Percentiles rank a stretch among this genome's conserved stretches.
phyloP scores from a whole-genome alignment of 2,888 invertebrate species.

The Andrena fulva region DNA sequence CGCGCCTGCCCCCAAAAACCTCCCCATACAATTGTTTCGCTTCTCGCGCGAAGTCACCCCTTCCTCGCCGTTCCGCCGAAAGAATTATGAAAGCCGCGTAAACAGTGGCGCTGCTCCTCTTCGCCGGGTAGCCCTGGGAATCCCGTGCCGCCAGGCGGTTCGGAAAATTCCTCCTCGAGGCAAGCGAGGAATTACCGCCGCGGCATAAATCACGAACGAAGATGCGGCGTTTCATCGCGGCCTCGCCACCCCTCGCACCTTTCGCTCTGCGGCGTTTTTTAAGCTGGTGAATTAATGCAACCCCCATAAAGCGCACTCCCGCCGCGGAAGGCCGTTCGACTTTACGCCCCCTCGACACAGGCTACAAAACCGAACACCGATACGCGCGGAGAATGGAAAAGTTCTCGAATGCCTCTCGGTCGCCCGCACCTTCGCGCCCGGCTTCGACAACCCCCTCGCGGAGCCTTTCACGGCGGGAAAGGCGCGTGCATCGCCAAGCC shows the following conservation, averaged over 20 bases:
- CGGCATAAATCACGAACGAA: constrained; percentile 37
- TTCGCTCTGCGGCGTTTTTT: constrained; percentile 41
- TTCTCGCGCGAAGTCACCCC: neutral
- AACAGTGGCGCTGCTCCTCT: neutral
- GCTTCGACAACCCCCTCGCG: neutral
- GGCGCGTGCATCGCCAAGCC: neutral
- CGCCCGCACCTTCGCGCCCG: neutral
- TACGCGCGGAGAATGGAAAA: constrained; percentile 65
- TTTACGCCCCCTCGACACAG: constrained; percentile 62
- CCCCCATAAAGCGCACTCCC: constrained; percentile 62
- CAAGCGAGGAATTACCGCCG: constrained; percentile 20
- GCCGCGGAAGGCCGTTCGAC: constrained; percentile 55
- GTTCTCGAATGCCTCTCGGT: constrained; percentile 46
- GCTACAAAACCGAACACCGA: constrained; percentile 68
- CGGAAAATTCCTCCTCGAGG: constrained; percentile 1
- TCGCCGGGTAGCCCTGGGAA: neutral
- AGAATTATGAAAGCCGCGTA: constrained; percentile 7
- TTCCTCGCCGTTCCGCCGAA: neutral
- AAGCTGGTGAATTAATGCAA: constrained; percentile 68
- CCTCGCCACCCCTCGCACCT: neutral
- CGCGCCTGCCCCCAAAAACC: too few species aligned
- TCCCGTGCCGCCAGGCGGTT: neutral
- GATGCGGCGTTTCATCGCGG: constrained; percentile 27
- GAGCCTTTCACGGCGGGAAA: neutral
- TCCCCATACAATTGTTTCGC: too few species aligned